Evolutionary conservation across 1,140 invertebrate species (phyloP).

Genomic region (Aphidius ervi): DNA sequence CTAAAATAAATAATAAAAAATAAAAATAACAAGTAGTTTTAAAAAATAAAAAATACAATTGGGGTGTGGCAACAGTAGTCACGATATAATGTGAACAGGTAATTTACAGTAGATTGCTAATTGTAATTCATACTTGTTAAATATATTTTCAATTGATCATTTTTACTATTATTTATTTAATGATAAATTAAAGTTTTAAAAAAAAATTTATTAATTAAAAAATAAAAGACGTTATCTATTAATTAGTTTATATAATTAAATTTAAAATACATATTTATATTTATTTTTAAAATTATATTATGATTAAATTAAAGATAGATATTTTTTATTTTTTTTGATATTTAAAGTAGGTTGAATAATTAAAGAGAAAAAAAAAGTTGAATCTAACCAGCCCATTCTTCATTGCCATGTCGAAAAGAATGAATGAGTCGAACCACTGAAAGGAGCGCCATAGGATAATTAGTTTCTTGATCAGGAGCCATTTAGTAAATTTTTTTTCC

Average conservation of each 20-base stretch:
- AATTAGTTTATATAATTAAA: no score
- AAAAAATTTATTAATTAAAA: not conserved
- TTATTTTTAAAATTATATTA: no score
- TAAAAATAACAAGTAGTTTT: conserved; percentile 10
- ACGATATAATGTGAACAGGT: conserved; percentile 11
- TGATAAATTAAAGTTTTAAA: no score
- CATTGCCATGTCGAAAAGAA: conserved; percentile 6
- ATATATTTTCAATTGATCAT: conserved; percentile 2
- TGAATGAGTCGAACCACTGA: conserved; percentile 26
- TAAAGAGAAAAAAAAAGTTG: no score
- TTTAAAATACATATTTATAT: no score
- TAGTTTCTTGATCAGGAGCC: conserved; percentile 41
- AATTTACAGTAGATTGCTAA: conserved; percentile 12
- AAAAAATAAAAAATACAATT: conserved; percentile 1
- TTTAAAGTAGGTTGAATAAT: no score
- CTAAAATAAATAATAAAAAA: conserved; percentile 29
- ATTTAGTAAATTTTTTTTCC: not conserved
- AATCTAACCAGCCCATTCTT: no score
- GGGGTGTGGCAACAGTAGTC: conserved; percentile 1
- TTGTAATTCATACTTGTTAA: conserved; percentile 21
- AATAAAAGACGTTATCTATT: conserved; percentile 8
- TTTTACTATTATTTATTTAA: no score
- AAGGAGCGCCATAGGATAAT: conserved; percentile 37
- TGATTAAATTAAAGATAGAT: no score
- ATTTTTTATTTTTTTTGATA: no score